These are phyloP conservation scores for Drosophila subsilvestris DNA, from an alignment of 2,888 invertebrate genomes.

Conservation along the genomic window DNA sequence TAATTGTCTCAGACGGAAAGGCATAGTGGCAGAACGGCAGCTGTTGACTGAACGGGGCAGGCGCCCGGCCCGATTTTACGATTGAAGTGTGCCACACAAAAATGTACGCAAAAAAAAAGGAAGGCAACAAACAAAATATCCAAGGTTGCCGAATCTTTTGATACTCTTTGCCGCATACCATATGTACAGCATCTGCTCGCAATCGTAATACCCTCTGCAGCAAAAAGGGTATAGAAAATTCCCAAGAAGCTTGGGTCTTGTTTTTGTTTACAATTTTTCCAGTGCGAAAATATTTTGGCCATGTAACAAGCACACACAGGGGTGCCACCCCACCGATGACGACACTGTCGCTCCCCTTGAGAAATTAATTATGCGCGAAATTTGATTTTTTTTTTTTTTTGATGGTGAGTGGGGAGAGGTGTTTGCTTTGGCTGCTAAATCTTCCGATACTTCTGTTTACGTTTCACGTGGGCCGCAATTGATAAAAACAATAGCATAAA, in stretches of 20 bases:
- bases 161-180: slow-evolving; percentile 1
- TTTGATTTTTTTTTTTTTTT: slow-evolving; percentile 35
- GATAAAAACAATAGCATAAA: slow-evolving; percentile 81
- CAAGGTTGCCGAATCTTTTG: neutral
- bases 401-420: too few relatives aligned
- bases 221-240: neutral
- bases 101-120: slow-evolving; percentile 26
- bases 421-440: slow-evolving; percentile 38
- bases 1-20: slow-evolving; percentile 65
- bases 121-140: neutral
- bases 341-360: slow-evolving; percentile 51
- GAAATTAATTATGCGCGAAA: slow-evolving; percentile 75
- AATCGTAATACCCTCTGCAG: neutral
- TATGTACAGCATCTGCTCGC: neutral
- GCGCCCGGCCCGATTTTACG: slow-evolving; percentile 54
- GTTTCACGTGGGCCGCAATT: slow-evolving; percentile 64
- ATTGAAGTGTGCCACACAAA: slow-evolving; percentile 72
- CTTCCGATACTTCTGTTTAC: slow-evolving; percentile 53
- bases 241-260: slow-evolving; percentile 14
- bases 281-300: slow-evolving; percentile 64
- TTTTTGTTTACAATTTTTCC: slow-evolving; percentile 38
- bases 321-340: slow-evolving; percentile 48
- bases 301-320: slow-evolving; percentile 46
- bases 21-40: slow-evolving; percentile 49
- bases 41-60: slow-evolving; percentile 46